Base-by-base conservation (phyloP, 2,888 invertebrate species). In the Ophioninae sp. region DNA sequence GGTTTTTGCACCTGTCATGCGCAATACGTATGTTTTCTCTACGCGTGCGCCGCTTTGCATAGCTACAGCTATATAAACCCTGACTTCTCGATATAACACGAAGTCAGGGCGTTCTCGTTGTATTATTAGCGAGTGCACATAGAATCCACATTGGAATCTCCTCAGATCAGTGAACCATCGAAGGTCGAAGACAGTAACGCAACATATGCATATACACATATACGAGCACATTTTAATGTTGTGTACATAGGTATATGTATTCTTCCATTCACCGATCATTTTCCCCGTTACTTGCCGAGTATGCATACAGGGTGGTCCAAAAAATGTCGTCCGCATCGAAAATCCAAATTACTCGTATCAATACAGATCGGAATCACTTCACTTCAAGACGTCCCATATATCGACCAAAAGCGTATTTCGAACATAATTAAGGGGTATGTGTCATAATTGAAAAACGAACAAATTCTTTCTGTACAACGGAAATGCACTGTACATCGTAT, bases 81-180 rank as follows among this genome's bases (percentile, higher is more conserved):
- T 44, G 22, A 51, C 23, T 63, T 13, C 30, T 56, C 64, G 51
- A 71, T 39, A 65, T 22, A 44, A 61, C 56, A 51, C 30, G 59
- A 41, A 56, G 59, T 68, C 69, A 69, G 61, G 61, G 64, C 77
- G 73, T 44, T 44, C 44, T 63, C 41, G 79, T 79, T 67, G 22
- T 80, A 83, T 83, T 80, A 83, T 83, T 83, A 83, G 83, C 83
- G 58, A 80, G 76, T 83, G 83, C 76, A 68, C 37, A 83, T 68
- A 80, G 75, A 73, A 68, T 68, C 58, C 76, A 51, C 75, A 74
- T 75, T 64, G 69, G 68, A 73, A 71, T 68, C 63, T 61, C 67
- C 72, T 63, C 76, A 68, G 83, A 83, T 83, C 83, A 77, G 68
- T 83, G 83, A 83, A 83, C 83, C 79, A 68, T 68, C 83, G 83